Base-by-base conservation (phyloP, 2,888 invertebrate species). In the Timandra comae region DNA sequence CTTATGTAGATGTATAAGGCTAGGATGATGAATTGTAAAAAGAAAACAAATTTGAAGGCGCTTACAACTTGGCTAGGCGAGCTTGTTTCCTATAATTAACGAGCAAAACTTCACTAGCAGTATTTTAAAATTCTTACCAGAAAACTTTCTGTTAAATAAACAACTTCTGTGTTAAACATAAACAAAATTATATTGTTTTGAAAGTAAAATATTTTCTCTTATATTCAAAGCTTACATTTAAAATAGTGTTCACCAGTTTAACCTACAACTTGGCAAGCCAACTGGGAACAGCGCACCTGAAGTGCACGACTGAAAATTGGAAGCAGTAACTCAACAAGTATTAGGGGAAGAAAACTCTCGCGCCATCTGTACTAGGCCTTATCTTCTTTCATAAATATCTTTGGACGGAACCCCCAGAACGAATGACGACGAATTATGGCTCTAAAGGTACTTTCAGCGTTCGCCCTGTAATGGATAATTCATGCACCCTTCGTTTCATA, bases 241-340 rank as follows among this genome's bases (percentile, higher is more conserved):
- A 24, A 24, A 7, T 24, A 24, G n/a, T 20, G 24, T 46, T 38
- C 52, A 58, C 59, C 52, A 60, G 58, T 53, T 58, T 16, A 16
- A 52, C 46, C 45, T 38, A 23, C 42, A 16, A 16, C 16, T 16
- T 16, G 16, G 16, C 16, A 16, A n/a, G 16, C 6, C 16, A 5
- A 16, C 16, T 5, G 63, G 54, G 58, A 55, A 43, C 38, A 43
- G 53, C 52, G 54, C 71, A 81, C 82, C 81, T 79, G 78, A 75
- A 80, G 76, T 75, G 74, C 63, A 67, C 65, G 65, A 57, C 71
- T 77, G 75, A 72, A 82, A 82, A 85, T 85, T 85, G 82, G 77
- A 76, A 75, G 69, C 74, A 72, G 80, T 85, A 82, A 82, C 74
- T 85, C 82, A 84, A 80, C 81, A 76, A 82, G 81, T 84, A 82